Base-by-base conservation (phyloP, 2,888 invertebrate species). In the Epirrhoe tristata region DNA sequence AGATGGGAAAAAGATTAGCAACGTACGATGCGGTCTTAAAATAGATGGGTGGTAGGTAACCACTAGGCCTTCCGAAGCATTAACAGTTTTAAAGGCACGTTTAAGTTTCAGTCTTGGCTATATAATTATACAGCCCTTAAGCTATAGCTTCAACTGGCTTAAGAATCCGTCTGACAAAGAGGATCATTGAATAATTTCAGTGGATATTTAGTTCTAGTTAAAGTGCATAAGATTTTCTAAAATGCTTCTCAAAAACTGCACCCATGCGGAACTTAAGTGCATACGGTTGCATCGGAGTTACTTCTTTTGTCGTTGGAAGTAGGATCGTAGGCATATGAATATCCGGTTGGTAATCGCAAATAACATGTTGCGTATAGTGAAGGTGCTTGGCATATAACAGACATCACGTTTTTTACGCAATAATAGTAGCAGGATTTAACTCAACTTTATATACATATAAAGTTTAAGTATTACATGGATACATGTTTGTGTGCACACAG, bases 371-470 rank as follows among this genome's bases (percentile, higher is more conserved):
- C 73, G 69, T 67, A 70, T 65, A 75, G 53, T 54, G 6, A 51
- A 57, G 36, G 73, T 78, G 77, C 58, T 76, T 78, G 74, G 81
- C 84, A 81, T 81, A 81, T 85, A 67, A 81, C 87, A 87, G 87
- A 85, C 85, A 80, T 84, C 59, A 71, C 46, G 79, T 88, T 89
- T 89, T 90, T 89, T 80, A 74, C 85, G 84, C 87, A 50, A 17
- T 50, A 16, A 24, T 24, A 24, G 24, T 24, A 24, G 24, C 24
- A 24, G 24, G 24, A 24, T 24, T 24, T 24, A 24, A 24, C 24
- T 24, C 24, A 24, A 24, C 24, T 24, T 24, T 2, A 24, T 24
- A 24, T 24, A 24, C 3, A 24, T 24, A 24, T 24, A n/a, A n/a
- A n/a, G n/a, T n/a, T n/a, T n/a, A n/a, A n/a, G n/a, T 24, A 24